phyloP scores from a whole-genome alignment of 2,797 vertebrate species.

The Coendou prehensilis region DNA sequence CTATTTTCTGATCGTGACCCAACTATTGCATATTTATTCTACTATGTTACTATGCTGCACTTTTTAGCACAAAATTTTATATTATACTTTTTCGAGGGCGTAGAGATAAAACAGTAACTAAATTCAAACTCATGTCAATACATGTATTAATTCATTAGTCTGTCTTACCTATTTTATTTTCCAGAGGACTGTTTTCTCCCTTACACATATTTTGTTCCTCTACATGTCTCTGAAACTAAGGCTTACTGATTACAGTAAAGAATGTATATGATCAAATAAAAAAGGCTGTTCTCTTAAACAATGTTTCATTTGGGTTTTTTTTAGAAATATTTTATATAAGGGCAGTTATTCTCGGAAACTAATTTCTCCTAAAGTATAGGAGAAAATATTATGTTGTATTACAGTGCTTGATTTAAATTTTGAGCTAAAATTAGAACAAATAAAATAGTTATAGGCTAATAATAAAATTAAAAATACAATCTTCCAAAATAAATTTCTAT shows the following conservation, averaged over 20 bases:
- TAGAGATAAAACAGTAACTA: background rate
- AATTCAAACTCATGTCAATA: background rate
- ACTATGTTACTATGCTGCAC: background rate
- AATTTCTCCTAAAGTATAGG: background rate
- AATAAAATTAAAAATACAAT: conserved; percentile 42
- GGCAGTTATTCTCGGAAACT: background rate
- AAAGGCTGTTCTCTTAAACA: background rate
- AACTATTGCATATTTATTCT: background rate
- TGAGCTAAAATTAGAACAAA: background rate
- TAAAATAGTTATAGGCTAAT: background rate
- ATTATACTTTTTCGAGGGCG: background rate
- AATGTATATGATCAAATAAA: conserved; percentile 27
- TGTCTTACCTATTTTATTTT: background rate
- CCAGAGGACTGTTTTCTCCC: background rate
- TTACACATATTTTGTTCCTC: background rate
- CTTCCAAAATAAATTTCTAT: conserved; percentile 22
- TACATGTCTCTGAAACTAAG: background rate
- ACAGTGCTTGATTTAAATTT: background rate
- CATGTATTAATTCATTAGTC: background rate
- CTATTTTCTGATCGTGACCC: background rate
- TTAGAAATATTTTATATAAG: conserved; percentile 5
- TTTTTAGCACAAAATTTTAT: background rate
- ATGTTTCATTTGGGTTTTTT: background rate
- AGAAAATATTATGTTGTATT: background rate
- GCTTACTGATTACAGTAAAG: background rate